Conservation (phyloP, 2,888 invertebrate genomes). For the Spilosoma lubricipeda region DNA sequence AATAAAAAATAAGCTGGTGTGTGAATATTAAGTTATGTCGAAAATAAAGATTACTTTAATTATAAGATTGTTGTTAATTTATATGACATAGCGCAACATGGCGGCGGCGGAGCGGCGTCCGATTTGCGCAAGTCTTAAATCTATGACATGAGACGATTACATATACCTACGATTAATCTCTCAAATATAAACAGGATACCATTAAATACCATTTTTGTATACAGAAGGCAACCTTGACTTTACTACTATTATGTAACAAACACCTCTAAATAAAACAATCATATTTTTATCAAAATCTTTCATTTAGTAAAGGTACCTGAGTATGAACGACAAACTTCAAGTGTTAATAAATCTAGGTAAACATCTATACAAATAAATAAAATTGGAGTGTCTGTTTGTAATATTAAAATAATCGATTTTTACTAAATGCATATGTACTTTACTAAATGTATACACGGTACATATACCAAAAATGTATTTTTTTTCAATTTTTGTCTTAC, state of each 20-base stretch:
- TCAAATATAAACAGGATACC: slow-evolving; percentile 21
- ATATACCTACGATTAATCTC: slow-evolving; percentile 17
- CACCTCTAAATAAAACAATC: background rate
- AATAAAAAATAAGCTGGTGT: slow-evolving; percentile 21
- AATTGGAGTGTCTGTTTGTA: too few species aligned
- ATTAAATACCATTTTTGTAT: slow-evolving; percentile 5
- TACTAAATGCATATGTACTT: too few species aligned
- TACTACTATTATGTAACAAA: background rate
- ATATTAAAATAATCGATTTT: too few species aligned
- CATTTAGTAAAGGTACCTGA: background rate
- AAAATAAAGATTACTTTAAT: slow-evolving; percentile 28
- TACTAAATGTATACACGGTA: too few species aligned
- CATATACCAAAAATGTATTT: too few species aligned
- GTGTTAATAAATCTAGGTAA: background rate
- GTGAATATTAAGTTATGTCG: slow-evolving; percentile 22
- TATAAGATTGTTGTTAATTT: slow-evolving; percentile 30
- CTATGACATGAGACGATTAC: slow-evolving; percentile 26
- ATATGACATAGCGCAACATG: slow-evolving; percentile 37
- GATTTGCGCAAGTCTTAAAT: slow-evolving; percentile 34
- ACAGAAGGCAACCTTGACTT: slow-evolving; percentile 7
- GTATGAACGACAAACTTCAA: background rate
- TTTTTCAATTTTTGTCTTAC: too few species aligned
- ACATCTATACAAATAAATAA: too few species aligned
- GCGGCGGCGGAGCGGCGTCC: slow-evolving; percentile 15
- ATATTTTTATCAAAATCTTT: background rate